These are phyloP conservation scores for Noctua janthe DNA, from an alignment of 2,888 invertebrate species.

Conservation along the genomic window DNA sequence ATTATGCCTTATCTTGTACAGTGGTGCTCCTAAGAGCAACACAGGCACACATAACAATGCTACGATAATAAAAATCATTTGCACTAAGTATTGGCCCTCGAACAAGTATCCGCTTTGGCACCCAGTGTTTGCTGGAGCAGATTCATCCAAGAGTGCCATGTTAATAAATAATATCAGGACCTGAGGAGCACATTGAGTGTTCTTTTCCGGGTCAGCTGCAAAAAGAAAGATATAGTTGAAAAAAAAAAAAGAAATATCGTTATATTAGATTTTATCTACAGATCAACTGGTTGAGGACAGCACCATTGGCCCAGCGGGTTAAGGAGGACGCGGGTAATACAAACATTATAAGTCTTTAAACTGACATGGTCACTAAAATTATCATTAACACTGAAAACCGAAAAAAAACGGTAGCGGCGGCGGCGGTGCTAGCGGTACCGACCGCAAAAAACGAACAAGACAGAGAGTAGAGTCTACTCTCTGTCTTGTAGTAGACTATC, in stretches of 20 bases:
- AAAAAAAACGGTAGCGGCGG: too few species aligned
- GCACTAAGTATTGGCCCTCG: conserved; percentile 87
- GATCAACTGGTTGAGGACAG: too few species aligned
- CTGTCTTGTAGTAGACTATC: too few species aligned
- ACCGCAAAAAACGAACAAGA: too few species aligned
- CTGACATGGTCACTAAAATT: too few species aligned
- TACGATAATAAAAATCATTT: conserved; percentile 90
- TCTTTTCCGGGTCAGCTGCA: conserved; percentile 69
- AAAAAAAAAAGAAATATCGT: neutral
- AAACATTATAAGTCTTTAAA: too few species aligned
- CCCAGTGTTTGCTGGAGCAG: conserved; percentile 70
- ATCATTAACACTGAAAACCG: too few species aligned
- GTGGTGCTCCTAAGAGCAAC: conserved; percentile 94
- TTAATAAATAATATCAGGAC: conserved; percentile 94
- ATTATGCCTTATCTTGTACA: conserved; percentile 81
- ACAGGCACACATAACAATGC: conserved; percentile 93
- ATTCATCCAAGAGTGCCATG: conserved; percentile 91
- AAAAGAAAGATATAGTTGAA: neutral
- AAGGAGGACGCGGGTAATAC: too few species aligned
- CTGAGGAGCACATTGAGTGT: conserved; percentile 92
- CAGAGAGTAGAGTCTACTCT: too few species aligned
- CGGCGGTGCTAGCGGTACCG: too few species aligned
- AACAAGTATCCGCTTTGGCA: conserved; percentile 91
- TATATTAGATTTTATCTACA: too few species aligned
- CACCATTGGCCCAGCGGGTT: too few species aligned